These are phyloP conservation scores for Arctocebus calabarensis DNA, from an alignment of 2,797 vertebrate genomes.

Conservation along the genomic window DNA sequence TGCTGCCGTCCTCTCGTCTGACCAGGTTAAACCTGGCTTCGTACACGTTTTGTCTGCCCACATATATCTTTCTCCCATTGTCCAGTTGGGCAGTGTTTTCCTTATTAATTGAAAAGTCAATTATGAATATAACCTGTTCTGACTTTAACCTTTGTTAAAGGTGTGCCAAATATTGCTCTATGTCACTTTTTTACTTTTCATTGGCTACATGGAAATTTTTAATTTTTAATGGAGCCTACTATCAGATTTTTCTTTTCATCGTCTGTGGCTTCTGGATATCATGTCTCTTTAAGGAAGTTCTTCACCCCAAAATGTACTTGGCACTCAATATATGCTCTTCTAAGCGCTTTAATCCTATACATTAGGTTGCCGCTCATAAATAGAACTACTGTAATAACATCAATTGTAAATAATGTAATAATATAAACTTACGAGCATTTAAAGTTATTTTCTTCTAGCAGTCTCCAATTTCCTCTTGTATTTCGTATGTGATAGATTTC, in stretches of 20 bases:
- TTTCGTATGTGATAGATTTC: background rate
- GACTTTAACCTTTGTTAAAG: background rate
- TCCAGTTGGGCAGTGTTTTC: background rate
- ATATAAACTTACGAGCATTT: background rate
- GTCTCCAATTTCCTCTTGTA: background rate
- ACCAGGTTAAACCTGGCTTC: rapidly evolving
- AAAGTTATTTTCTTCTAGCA: background rate
- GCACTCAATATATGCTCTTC: background rate
- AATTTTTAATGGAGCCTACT: background rate
- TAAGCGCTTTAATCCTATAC: background rate
- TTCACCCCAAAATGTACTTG: background rate
- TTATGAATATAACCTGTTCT: too few relatives aligned
- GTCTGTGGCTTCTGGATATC: background rate
- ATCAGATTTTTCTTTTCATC: background rate
- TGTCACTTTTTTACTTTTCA: background rate
- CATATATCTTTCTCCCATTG: background rate
- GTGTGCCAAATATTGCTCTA: too few relatives aligned
- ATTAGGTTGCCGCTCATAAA: background rate
- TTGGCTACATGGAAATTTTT: background rate
- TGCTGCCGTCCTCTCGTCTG: too few relatives aligned
- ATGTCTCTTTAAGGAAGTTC: background rate
- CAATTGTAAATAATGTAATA: background rate
- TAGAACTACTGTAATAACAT: background rate
- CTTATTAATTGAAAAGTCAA: background rate
- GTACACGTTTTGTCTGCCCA: rapidly evolving